Evolutionary conservation across 2,888 invertebrate species (phyloP), one percentile per base, ranked within the genome.

Genomic region (Limnephilus rhombicus): DNA sequence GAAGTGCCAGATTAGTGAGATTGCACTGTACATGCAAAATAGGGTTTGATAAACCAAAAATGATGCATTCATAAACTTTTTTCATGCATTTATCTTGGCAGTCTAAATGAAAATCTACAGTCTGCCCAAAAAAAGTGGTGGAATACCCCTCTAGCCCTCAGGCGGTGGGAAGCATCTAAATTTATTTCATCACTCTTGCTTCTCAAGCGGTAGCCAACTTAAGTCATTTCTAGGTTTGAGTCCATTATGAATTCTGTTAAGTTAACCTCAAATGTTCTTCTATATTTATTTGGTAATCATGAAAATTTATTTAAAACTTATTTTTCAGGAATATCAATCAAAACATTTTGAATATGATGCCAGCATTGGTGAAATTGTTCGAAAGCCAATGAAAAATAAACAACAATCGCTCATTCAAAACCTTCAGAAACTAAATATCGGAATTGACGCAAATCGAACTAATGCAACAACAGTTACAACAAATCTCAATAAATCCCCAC

Each of bases 321-420:
- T 82, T 85, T 93, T 93, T 93, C 94, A 93, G 91, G 91, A 93
- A 90, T 85, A 89, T 53, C 93, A 93, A 89, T 90, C 93, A 3
- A 93, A 92, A 85, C 49, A 91, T 91, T 91, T 92, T 80, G 83
- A 92, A 80, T 92, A 93, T 80, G 92, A 93, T 41, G 91, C 92
- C 11, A 83, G 37, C 29, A 91, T 91, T 13, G 88, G 90, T 18
- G 85, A 87, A 29, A 90, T 93, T 31, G 80, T 87, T 3, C 88
- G 90, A 34, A 92, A 91, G 85, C 41, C 88, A 12, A 9, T 34
- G 24, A 37, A 37, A 85, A 80, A 89, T 15, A 91, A 85, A 34
- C 87, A n/a, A 41, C 90, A 81, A 82, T 91, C 37, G 12, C 18
- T 91, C 12, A 85, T 91, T n/a, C 41, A 88, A 53, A 85, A 91